Evolutionary conservation across 2,113 vertebrate species (phyloP).

Genomic region (Semicossyphus pulcher): DNA sequence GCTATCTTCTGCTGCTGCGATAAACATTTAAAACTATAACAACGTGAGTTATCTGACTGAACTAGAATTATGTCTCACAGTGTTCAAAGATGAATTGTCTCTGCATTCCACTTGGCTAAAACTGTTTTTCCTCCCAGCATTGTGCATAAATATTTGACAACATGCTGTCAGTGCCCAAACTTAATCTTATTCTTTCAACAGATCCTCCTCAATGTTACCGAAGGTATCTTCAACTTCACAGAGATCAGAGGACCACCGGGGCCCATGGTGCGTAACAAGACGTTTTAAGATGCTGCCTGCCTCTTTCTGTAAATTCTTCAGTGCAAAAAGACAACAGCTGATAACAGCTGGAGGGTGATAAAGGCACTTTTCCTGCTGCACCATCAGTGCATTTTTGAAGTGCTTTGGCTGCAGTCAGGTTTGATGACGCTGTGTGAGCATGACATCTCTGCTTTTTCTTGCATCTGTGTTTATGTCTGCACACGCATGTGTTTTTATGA

Average conservation of each 20-base stretch:
- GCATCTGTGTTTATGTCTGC: constrained; percentile 1
- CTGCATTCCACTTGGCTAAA: too few relatives aligned
- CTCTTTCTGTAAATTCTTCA: background rate
- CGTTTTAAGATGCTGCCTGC: background rate
- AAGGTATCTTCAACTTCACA: constrained; percentile 83
- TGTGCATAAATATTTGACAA: background rate
- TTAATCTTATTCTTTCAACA: constrained; percentile 60
- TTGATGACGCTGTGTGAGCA: constrained; percentile 15
- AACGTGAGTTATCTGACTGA: too few relatives aligned
- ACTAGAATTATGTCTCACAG: too few relatives aligned
- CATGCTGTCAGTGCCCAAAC: background rate
- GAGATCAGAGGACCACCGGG: constrained; percentile 84
- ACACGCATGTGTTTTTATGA: background rate
- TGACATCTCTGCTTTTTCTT: constrained; percentile 4
- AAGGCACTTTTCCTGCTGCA: background rate
- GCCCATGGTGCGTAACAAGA: constrained; percentile 81
- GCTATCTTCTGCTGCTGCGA: too few relatives aligned
- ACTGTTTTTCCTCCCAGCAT: too few relatives aligned
- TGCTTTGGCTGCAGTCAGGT: background rate
- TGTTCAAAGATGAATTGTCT: too few relatives aligned
- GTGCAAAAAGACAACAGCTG: background rate
- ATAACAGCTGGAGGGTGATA: background rate
- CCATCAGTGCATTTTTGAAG: background rate
- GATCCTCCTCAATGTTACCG: constrained; percentile 85
- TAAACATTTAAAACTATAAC: too few relatives aligned